Conservation (phyloP, 2,888 invertebrate genomes). For the Melangyna quadrimaculata region DNA sequence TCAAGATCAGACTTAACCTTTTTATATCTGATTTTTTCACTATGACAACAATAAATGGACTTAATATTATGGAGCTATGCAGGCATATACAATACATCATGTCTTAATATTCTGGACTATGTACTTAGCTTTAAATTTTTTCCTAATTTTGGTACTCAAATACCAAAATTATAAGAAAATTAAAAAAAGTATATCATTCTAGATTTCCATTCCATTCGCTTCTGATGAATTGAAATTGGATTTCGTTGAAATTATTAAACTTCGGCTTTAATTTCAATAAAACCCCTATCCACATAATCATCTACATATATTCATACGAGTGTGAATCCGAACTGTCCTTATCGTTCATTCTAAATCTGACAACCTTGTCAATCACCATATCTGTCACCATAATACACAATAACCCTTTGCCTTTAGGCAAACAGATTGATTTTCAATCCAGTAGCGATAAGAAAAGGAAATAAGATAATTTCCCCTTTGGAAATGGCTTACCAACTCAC, state of each 20-base stretch:
- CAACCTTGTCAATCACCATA: slow-evolving; percentile 6
- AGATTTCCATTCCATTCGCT: no score
- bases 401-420: slow-evolving; percentile 12
- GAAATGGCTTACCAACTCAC: slow-evolving; percentile 55
- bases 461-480: slow-evolving; percentile 63
- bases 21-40: no score
- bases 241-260: background rate
- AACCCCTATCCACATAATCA: background rate
- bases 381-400: background rate
- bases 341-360: background rate
- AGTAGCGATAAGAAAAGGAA: slow-evolving; percentile 33
- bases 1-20: no score
- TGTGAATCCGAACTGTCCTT: background rate
- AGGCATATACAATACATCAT: no score
- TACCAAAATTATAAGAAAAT: no score
- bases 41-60: no score
- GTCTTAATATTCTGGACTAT: no score
- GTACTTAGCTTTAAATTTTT: no score
- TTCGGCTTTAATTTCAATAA: background rate
- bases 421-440: slow-evolving; percentile 19
- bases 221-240: background rate
- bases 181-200: no score
- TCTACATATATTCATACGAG: background rate
- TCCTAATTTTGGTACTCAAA: no score
- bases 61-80: no score